Conservation (phyloP, 30 jellyfish, hydroid and myxozoan genomes). For the Sanderia malayensis region DNA sequence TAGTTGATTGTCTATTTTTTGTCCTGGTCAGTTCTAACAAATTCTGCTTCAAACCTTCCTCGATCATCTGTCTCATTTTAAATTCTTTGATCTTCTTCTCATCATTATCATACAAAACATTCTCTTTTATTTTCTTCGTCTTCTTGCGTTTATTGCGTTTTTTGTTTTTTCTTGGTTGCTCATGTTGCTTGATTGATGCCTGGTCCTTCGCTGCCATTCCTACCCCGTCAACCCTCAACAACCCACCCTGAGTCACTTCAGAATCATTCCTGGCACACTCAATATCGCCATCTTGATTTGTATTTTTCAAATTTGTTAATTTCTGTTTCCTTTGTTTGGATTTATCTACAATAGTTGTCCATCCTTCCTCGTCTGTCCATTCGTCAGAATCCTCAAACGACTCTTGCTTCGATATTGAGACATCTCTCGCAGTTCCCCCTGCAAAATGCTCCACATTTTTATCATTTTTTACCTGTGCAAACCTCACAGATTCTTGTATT, state of each 20-base stretch:
- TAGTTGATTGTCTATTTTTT: background rate
- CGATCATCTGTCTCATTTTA: constrained; percentile 55
- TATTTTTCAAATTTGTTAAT: background rate
- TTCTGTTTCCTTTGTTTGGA: constrained; percentile 10
- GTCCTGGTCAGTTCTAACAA: constrained; percentile 48
- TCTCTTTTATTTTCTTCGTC: constrained; percentile 37
- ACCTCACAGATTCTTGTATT: too few species aligned
- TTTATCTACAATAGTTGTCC: constrained; percentile 41
- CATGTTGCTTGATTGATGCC: background rate
- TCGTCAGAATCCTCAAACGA: constrained; percentile 8
- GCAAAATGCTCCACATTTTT: too few species aligned
- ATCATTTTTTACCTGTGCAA: too few species aligned
- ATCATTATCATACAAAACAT: constrained; percentile 52
- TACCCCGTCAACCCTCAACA: background rate
- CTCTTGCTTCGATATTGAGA: background rate
- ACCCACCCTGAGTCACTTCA: background rate
- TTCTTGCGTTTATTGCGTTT: background rate
- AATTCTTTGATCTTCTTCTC: constrained; percentile 52
- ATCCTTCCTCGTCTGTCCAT: constrained; percentile 26
- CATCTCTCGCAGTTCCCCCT: too few species aligned
- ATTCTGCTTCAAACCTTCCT: constrained; percentile 47
- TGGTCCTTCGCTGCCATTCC: background rate
- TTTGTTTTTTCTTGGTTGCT: constrained; percentile 1
- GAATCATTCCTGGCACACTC: background rate
- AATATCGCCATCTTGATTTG: too few species aligned